Percentiles rank a stretch among this genome's conserved stretches.
These are phyloP conservation scores for Nixonia krombeini DNA, from an alignment of 1,140 invertebrate species.

Conservation along the genomic window DNA sequence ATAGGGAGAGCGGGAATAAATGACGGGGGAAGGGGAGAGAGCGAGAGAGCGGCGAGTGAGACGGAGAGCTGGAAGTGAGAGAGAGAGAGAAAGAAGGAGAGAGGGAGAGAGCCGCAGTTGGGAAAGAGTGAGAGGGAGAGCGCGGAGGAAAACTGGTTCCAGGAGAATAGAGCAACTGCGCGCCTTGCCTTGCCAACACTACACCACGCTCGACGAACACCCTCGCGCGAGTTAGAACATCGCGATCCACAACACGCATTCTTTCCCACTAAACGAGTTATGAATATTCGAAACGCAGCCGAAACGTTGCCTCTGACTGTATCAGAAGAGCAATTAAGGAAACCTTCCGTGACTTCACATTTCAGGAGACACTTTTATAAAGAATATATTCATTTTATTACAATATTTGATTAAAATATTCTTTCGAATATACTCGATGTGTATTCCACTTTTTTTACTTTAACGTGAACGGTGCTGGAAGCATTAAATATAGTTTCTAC, in stretches of 20 bases:
- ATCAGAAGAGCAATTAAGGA: conserved; percentile 5
- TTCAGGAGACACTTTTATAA: too few relatives aligned
- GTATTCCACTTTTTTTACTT: too few relatives aligned
- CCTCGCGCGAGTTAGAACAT: conserved; percentile 53
- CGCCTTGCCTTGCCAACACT: conserved; percentile 49
- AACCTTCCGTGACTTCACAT: neutral
- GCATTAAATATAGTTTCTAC: too few relatives aligned
- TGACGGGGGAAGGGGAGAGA: neutral
- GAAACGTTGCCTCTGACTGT: conserved; percentile 16
- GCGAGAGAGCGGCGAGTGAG: conserved; percentile 32
- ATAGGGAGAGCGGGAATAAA: conserved; percentile 13
- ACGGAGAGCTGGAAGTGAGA: conserved; percentile 18
- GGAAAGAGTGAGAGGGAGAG: conserved; percentile 12
- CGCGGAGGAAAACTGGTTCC: conserved; percentile 70
- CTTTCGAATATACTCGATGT: too few relatives aligned
- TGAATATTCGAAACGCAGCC: conserved; percentile 41
- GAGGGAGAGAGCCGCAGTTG: conserved; percentile 12
- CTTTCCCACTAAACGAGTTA: conserved; percentile 44
- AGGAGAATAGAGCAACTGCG: conserved; percentile 68
- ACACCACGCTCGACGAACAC: conserved; percentile 57
- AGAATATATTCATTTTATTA: too few relatives aligned
- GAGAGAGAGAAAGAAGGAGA: neutral
- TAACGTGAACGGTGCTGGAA: too few relatives aligned
- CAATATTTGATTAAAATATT: too few relatives aligned
- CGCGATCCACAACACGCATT: conserved; percentile 22